Evolutionary conservation across 2,797 vertebrate species (phyloP), one percentile per base, ranked within the genome.

Genomic region (Lateolabrax maculatus): DNA sequence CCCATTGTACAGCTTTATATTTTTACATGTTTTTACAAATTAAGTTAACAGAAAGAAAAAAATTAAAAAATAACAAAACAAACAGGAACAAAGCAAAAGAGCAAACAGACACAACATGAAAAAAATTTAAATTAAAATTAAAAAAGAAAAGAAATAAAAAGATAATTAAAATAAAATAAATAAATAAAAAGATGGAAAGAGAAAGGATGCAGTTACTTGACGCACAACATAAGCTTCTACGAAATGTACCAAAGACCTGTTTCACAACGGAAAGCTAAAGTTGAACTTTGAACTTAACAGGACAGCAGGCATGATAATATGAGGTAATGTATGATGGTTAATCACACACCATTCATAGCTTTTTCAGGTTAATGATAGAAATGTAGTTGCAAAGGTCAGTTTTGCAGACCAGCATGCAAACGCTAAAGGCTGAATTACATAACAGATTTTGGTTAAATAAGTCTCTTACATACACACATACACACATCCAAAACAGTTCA

Each of bases 221-320:
- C 52, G 55, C 31, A 36, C 19, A 48, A 43, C 34, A 53, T 18
- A 41, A 43, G 52, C 62, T 43, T 18, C 52, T 9, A 19, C 23
- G 31, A 52, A 70, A 27, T 8, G 1, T 3, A 27, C 57, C 21
- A 37, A 19, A 19, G 60, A 63, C 3, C 5, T 4, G 71, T 87
- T 86, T 85, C 77, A 63, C 67, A 86, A 77, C 43, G 5, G 6
- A 65, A 19, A 56, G 39, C 62, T 51, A 0, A 21, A 56, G 44
- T 2, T 77, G 75, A 89, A 83, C 90, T 83, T 90, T 90, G 79
- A 84, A 67, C 81, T 41, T 2, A n/a, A 39, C 34, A 60, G 41
- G 60, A 56, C 36, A 57, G 2, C 37, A 65, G 48, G 11, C 49
- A n/a, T 27, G 74, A 58, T 75, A 37, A 51, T 7, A 68, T 73